A percentile compares a stretch with the other conserved stretches of the same genome.
Evolutionary conservation across 2,888 invertebrate species (phyloP).

Genomic region (Leptinotarsa rubiginosa): DNA sequence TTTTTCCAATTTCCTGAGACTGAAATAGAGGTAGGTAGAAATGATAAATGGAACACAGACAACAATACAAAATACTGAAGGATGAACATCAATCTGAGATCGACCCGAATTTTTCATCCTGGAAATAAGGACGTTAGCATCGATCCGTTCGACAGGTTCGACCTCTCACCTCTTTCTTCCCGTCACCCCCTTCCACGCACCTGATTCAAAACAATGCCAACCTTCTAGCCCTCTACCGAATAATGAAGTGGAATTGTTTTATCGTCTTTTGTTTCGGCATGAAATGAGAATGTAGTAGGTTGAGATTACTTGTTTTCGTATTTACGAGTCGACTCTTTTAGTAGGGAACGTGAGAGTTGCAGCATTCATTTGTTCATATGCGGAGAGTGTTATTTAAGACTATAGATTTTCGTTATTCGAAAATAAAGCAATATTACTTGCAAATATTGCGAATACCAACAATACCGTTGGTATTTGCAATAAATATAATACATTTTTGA

Average conservation of each 20-base stretch:
- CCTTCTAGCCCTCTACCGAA: conserved; percentile 30
- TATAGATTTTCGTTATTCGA: background rate
- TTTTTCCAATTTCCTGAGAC: background rate
- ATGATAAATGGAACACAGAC: conserved; percentile 14
- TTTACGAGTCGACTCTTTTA: conserved; percentile 50
- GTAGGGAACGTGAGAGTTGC: conserved; percentile 33
- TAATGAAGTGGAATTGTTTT: conserved; percentile 53
- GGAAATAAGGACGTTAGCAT: conserved; percentile 22
- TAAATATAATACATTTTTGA: too few species aligned
- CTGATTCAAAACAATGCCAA: conserved; percentile 18
- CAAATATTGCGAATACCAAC: too few species aligned
- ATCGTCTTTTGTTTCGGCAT: conserved; percentile 48
- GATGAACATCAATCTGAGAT: conserved; percentile 11
- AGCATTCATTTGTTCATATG: conserved; percentile 47
- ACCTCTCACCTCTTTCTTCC: background rate
- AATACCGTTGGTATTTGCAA: too few species aligned
- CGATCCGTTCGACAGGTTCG: conserved; percentile 20
- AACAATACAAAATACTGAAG: conserved; percentile 6
- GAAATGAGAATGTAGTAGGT: conserved; percentile 56
- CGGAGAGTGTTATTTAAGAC: conserved; percentile 4
- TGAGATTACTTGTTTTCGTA: conserved; percentile 46
- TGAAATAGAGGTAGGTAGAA: background rate
- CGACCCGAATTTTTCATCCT: conserved; percentile 15
- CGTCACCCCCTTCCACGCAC: conserved; percentile 13
- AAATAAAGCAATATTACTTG: background rate